Evolutionary conservation across 2,113 vertebrate species (phyloP).

Genomic region (Mus musculus): DNA sequence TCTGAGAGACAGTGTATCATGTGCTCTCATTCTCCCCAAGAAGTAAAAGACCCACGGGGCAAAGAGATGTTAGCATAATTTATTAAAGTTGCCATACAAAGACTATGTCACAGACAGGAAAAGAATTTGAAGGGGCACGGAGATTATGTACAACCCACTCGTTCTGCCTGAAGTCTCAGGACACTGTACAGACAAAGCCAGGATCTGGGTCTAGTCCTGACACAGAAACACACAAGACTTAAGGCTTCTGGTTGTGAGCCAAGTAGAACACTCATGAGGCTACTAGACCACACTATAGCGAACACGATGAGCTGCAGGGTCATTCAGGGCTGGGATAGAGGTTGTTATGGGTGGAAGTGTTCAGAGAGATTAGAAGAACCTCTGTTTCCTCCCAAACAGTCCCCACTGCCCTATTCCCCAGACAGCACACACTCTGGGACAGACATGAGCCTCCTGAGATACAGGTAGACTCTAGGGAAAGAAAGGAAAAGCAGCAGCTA

Average conservation of each 20-base stretch:
- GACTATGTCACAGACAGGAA: constrained; percentile 33
- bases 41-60: constrained; percentile 15
- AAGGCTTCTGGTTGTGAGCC: constrained; percentile 23
- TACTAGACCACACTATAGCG: background rate
- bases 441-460: background rate
- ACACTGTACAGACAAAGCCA: background rate
- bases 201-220: background rate
- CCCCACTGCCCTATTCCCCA: background rate
- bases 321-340: background rate
- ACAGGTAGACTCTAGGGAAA: background rate
- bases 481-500: constrained; percentile 50
- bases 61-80: constrained; percentile 62
- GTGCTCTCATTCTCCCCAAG: background rate
- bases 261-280: background rate
- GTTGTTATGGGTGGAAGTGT: background rate
- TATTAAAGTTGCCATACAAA: constrained; percentile 70
- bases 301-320: background rate
- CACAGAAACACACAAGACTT: background rate
- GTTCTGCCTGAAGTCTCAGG: background rate
- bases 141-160: background rate
- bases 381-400: background rate
- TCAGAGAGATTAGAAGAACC: background rate
- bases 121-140: background rate
- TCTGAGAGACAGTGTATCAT: background rate
- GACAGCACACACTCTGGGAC: background rate